phyloP scores from a whole-genome alignment of 2,797 vertebrate species.

The Chelon labrosus region DNA sequence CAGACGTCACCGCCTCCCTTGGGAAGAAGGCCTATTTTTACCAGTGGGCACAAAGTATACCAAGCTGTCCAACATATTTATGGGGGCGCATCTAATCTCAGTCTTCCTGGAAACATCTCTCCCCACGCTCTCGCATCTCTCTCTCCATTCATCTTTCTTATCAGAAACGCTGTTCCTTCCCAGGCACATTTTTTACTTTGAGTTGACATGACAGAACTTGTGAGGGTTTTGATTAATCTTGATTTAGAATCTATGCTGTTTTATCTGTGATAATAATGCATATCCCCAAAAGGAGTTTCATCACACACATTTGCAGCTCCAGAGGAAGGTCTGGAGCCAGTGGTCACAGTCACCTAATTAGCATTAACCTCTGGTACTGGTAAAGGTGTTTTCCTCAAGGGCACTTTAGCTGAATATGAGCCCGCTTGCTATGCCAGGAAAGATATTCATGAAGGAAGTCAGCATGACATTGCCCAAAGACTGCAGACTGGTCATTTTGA shows the following conservation, averaged over 20 bases:
- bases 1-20: conserved; percentile 78
- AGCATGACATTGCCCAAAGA: not conserved
- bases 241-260: conserved; percentile 9
- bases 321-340: conserved; percentile 5
- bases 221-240: conserved; percentile 10
- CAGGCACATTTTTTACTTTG: conserved; percentile 13
- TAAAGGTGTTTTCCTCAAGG: not conserved
- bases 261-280: not conserved
- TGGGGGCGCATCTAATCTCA: conserved; percentile 66
- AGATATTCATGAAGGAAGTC: conserved; percentile 13
- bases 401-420: not conserved
- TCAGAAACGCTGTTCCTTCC: conserved; percentile 13
- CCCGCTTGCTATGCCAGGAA: not conserved
- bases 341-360: not conserved
- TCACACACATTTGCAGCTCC: not conserved
- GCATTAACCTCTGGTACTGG: not conserved
- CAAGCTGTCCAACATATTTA: conserved; percentile 74
- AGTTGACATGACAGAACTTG: conserved; percentile 19
- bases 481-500: not conserved
- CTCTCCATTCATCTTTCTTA: conserved; percentile 22
- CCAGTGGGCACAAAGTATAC: conserved; percentile 69
- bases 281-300: conserved; percentile 1
- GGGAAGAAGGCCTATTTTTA: conserved; percentile 83
- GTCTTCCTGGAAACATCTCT: conserved; percentile 55
- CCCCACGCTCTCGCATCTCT: conserved; percentile 19